Percentiles rank a stretch among this genome's conserved stretches.
Evolutionary conservation across 2,888 invertebrate genomes (phyloP).

Genomic region (Heliconius erato): DNA sequence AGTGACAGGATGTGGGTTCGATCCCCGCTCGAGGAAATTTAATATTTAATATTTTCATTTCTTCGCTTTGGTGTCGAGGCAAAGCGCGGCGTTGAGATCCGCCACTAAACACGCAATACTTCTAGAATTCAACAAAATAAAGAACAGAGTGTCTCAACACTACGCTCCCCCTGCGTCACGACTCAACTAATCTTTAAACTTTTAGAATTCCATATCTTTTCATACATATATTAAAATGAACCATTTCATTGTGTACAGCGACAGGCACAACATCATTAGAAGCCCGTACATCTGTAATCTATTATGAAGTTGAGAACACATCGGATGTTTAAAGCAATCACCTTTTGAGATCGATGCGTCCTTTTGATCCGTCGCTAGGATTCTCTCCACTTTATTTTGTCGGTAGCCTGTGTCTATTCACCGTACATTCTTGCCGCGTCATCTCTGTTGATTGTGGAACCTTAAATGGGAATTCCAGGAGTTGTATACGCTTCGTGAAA

Average conservation of each 20-base stretch:
- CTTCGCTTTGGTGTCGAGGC: too few relatives aligned
- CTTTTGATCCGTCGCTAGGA: slow-evolving; percentile 75
- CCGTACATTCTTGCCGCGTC: slow-evolving; percentile 68
- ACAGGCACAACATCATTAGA: slow-evolving; percentile 38
- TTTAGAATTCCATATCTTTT: neutral
- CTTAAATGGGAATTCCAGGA: slow-evolving; percentile 75
- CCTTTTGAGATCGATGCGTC: slow-evolving; percentile 72
- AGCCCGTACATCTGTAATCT: slow-evolving; percentile 41
- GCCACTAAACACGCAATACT: too few relatives aligned
- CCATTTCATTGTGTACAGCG: neutral
- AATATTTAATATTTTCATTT: too few relatives aligned
- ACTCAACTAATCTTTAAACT: neutral
- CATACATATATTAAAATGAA: slow-evolving; percentile 1
- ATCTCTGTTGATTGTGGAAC: slow-evolving; percentile 77
- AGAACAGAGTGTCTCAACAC: too few relatives aligned
- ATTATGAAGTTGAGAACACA: slow-evolving; percentile 44
- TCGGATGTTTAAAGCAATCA: slow-evolving; percentile 63
- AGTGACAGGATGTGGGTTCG: too few relatives aligned
- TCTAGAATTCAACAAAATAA: too few relatives aligned
- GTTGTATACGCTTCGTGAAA: slow-evolving; percentile 65
- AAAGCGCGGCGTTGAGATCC: too few relatives aligned
- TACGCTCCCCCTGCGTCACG: neutral
- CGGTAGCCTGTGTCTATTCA: slow-evolving; percentile 75
- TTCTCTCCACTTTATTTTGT: slow-evolving; percentile 76
- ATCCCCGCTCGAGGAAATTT: too few relatives aligned